Percentiles rank a stretch among this genome's conserved stretches.
Conservation (phyloP, 2,113 vertebrate species). For the Gnathonemus longibarbis region DNA sequence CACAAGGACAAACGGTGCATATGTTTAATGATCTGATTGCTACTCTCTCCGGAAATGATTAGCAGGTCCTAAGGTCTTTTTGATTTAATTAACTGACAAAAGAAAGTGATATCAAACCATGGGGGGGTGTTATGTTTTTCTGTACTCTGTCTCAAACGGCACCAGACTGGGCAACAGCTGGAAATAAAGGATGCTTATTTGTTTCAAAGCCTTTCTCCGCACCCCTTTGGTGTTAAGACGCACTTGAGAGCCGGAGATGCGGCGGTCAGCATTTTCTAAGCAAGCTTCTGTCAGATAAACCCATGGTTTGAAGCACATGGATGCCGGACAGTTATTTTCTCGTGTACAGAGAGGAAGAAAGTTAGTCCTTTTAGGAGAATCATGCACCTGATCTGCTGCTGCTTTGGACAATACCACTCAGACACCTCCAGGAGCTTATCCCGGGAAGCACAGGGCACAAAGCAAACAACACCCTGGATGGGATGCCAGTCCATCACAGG, state of each 20-base stretch:
- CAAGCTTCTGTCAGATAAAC: neutral
- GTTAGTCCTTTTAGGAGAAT: neutral
- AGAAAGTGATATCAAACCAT: neutral
- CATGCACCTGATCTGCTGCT: neutral
- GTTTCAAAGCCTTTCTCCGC: neutral
- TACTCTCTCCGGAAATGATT: neutral
- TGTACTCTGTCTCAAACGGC: neutral
- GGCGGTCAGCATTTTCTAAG: neutral
- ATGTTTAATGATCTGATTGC: neutral
- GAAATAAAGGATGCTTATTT: neutral
- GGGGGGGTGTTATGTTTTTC: neutral
- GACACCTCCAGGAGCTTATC: neutral
- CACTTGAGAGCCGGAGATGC: neutral
- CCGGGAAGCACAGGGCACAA: neutral
- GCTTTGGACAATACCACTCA: neutral
- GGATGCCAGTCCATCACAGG: neutral
- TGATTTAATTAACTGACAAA: neutral
- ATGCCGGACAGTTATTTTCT: neutral
- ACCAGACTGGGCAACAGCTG: neutral
- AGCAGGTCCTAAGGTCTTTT: neutral
- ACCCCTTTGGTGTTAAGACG: neutral
- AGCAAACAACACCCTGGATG: neutral
- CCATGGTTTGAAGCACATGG: neutral
- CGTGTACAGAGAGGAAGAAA: neutral
- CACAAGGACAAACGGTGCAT: neutral